Percentiles rank a stretch among this genome's conserved stretches.
phyloP scores from a whole-genome alignment of 2,888 invertebrate species.

The Zootermopsis nevadensis region DNA sequence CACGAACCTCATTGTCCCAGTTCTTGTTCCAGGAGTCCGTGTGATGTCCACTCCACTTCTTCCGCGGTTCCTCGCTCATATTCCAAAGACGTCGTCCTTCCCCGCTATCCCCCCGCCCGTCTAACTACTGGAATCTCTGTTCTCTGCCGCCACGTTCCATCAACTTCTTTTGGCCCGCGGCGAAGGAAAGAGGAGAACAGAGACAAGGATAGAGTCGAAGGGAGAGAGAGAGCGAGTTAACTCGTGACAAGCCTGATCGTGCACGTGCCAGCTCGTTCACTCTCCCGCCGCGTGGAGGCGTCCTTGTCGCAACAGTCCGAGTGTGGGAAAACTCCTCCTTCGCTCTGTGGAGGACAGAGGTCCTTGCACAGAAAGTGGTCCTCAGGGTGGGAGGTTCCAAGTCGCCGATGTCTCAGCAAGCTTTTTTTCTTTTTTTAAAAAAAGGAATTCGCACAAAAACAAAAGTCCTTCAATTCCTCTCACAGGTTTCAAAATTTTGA shows the following conservation, averaged over 20 bases:
- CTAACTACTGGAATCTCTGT: background rate
- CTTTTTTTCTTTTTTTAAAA: no score
- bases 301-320: constrained; percentile 43
- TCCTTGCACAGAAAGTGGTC: background rate
- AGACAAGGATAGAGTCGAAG: background rate
- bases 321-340: constrained; percentile 48
- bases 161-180: constrained; percentile 34
- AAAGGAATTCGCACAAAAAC: no score
- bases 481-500: no score
- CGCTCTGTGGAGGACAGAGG: background rate
- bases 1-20: background rate
- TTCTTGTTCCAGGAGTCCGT: no score
- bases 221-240: constrained; percentile 9
- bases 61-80: background rate
- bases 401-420: no score
- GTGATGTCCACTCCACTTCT: background rate
- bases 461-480: no score
- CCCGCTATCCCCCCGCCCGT: background rate
- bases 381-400: constrained; percentile 2
- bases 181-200: background rate
- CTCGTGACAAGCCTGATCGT: constrained; percentile 38
- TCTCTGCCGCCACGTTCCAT: constrained; percentile 26
- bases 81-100: background rate
- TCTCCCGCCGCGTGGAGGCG: constrained; percentile 30
- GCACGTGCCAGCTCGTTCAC: constrained; percentile 36